Percentiles rank a stretch among this genome's conserved stretches.
Evolutionary conservation across 2,888 invertebrate species (phyloP).

Genomic region (Drosophila leonis): DNA sequence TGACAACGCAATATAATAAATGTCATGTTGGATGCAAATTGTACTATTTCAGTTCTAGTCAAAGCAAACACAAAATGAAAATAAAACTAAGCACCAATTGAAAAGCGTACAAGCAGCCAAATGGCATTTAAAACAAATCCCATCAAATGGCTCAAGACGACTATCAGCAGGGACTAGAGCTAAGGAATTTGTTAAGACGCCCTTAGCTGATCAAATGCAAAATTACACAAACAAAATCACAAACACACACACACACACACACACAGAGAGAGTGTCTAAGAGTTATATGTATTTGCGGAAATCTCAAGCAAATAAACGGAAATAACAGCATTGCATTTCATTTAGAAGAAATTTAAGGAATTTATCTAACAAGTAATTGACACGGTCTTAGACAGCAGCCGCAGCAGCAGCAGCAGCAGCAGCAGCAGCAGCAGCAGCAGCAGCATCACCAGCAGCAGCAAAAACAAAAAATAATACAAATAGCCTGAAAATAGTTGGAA

Average conservation of each 20-base stretch:
- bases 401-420: neutral
- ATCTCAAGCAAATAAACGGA: conserved; percentile 43
- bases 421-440: conserved; percentile 16
- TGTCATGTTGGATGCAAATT: neutral
- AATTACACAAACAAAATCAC: conserved; percentile 10
- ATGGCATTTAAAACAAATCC: conserved; percentile 28
- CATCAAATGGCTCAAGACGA: conserved; percentile 7
- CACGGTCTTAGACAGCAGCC: conserved; percentile 32
- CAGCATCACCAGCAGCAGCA: no score
- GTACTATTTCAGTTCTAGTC: neutral
- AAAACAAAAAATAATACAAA: conserved; percentile 30
- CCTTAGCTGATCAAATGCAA: conserved; percentile 28
- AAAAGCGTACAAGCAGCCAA: conserved; percentile 9
- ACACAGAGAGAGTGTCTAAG: neutral
- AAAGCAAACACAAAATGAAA: neutral
- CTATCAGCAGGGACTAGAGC: conserved; percentile 19
- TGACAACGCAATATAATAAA: neutral
- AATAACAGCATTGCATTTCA: conserved; percentile 45
- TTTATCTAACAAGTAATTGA: conserved; percentile 55
- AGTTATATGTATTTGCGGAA: conserved; percentile 22
- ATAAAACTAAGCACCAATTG: conserved; percentile 3
- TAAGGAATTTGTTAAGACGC: conserved; percentile 16
- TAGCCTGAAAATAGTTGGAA: conserved; percentile 21
- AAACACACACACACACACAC: neutral
- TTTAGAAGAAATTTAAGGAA: conserved; percentile 44